A percentile compares a stretch with the other conserved stretches of the same genome.
phyloP scores from a whole-genome alignment of 2,888 invertebrate genomes.

The Stenolophus ochropezus region DNA sequence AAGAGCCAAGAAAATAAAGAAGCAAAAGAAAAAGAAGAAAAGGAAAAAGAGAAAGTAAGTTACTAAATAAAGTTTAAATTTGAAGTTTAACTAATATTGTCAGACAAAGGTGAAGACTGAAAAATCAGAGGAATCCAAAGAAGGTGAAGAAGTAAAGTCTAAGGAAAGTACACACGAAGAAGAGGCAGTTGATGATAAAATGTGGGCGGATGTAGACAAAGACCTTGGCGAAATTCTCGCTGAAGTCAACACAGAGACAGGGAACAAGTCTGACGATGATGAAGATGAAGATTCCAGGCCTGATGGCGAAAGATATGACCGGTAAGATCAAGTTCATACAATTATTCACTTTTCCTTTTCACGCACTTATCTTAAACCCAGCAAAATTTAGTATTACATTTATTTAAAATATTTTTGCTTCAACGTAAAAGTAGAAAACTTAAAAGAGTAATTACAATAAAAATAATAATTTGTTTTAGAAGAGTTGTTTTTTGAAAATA shows the following conservation, averaged over 20 bases:
- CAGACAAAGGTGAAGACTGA: conserved; percentile 61
- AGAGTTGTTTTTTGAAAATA: conserved; percentile 39
- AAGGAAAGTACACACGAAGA: conserved; percentile 68
- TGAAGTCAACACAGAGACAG: conserved; percentile 76
- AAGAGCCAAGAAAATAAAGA: conserved; percentile 75
- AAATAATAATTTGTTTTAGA: conserved; percentile 27
- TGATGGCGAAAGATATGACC: conserved; percentile 74
- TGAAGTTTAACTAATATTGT: not conserved
- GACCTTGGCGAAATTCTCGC: conserved; percentile 85
- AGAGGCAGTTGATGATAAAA: conserved; percentile 79
- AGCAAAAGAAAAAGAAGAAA: conserved; percentile 72
- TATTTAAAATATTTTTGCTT: not conserved
- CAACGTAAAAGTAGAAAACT: too few species aligned
- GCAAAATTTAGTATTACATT: not conserved
- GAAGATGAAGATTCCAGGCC: conserved; percentile 80
- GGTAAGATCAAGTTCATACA: conserved; percentile 66
- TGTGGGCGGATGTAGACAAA: conserved; percentile 89
- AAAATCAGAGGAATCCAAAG: conserved; percentile 64
- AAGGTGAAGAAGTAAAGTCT: conserved; percentile 64
- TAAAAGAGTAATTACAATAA: not conserved
- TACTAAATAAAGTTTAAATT: not conserved
- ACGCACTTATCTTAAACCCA: conserved; percentile 9
- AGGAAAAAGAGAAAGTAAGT: conserved; percentile 71
- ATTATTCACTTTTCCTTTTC: conserved; percentile 13
- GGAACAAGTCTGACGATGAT: conserved; percentile 79